phyloP scores from a whole-genome alignment of 2,888 invertebrate genomes.

The Griposia aprilina region DNA sequence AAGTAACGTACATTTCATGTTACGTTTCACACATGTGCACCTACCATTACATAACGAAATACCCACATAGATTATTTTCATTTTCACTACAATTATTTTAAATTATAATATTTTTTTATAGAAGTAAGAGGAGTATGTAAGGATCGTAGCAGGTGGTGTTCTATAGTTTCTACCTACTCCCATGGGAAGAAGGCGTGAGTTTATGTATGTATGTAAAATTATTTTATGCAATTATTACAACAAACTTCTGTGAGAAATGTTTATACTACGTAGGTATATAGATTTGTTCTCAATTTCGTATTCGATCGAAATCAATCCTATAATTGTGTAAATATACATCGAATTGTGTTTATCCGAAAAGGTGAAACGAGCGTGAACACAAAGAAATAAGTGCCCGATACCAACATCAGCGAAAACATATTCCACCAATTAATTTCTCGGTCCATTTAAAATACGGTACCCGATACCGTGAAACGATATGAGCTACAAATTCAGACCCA shows the following conservation, averaged over 20 bases:
- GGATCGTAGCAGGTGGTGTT: neutral
- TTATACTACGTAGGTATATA: neutral
- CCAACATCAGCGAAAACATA: conserved; percentile 58
- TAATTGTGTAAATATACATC: conserved; percentile 30
- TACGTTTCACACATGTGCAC: neutral
- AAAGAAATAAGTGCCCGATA: conserved; percentile 52
- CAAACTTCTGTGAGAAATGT: neutral
- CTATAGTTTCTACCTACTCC: too few species aligned
- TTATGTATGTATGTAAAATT: neutral
- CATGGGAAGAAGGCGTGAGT: too few species aligned
- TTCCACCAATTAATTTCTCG: conserved; percentile 61
- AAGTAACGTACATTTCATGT: neutral
- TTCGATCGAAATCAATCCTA: conserved; percentile 20
- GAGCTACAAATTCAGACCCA: conserved; percentile 85
- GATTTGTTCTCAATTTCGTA: conserved; percentile 19
- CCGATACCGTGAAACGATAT: conserved; percentile 79
- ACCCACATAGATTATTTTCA: neutral
- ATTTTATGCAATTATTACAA: neutral
- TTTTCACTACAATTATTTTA: neutral
- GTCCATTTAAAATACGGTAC: conserved; percentile 62
- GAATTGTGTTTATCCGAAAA: conserved; percentile 29
- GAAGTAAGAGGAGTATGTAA: neutral
- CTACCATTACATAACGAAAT: neutral
- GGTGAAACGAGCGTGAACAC: conserved; percentile 35
- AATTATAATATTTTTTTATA: neutral